Conservation (phyloP, 2,797 vertebrate species). For the Diplodus sargus region DNA sequence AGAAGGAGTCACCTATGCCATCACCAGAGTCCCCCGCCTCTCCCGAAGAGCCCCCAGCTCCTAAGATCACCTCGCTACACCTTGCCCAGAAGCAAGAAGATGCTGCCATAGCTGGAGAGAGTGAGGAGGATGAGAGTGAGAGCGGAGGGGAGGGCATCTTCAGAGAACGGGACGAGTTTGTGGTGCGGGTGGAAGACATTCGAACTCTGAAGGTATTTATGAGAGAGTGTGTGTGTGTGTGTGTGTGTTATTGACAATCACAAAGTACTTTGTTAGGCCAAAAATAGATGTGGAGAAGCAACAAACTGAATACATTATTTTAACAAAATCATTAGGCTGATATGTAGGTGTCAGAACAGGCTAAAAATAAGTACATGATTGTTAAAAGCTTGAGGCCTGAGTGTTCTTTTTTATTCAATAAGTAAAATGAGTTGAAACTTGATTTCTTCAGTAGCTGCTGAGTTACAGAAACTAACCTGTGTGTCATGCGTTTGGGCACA, state of each 20-base stretch:
- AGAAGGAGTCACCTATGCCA: constrained; percentile 76
- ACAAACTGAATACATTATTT: background rate
- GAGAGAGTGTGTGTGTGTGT: background rate
- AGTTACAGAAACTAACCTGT: background rate
- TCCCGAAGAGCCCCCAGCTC: constrained; percentile 86
- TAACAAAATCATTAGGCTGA: background rate
- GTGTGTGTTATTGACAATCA: background rate
- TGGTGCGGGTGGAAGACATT: constrained; percentile 93
- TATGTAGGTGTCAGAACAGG: background rate
- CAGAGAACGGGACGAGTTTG: constrained; percentile 94
- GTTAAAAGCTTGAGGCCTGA: background rate
- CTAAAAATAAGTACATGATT: background rate
- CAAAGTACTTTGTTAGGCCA: background rate
- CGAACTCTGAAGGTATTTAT: constrained; percentile 89
- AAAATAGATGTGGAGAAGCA: background rate
- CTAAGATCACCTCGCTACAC: constrained; percentile 89
- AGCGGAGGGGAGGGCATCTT: constrained; percentile 96
- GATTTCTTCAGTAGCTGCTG: background rate
- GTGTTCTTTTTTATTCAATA: background rate
- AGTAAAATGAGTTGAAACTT: background rate
- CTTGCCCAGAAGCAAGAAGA: constrained; percentile 93
- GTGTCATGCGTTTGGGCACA: constrained; percentile 61
- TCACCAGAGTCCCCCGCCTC: constrained; percentile 85
- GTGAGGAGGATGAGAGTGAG: constrained; percentile 92
- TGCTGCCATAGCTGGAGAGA: constrained; percentile 92